Evolutionary conservation across 2,888 invertebrate genomes (phyloP), one percentile per base, ranked within the genome.

Genomic region (Rhogogaster chlorosoma): DNA sequence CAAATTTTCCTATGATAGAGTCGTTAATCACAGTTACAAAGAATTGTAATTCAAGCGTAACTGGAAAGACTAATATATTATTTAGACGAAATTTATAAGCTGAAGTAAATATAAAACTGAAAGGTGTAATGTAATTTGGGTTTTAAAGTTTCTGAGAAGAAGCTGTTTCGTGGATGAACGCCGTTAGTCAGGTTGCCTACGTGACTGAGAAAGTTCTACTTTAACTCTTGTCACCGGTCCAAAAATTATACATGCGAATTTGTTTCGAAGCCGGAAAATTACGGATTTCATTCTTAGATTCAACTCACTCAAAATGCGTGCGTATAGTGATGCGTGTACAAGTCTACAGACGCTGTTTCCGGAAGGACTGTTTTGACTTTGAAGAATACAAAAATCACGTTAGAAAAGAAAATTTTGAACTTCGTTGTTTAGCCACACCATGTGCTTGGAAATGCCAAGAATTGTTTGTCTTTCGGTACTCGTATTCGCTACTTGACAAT

Each of bases 381-480:
- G 38, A 22, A 9, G 29, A 53, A 61, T 12, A 57, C 6, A 26
- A 80, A 61, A 61, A n/a, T 22, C 10, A 38, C 38, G 61, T 18
- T 32, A 32, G 18, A 36, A 22, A 38, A 80, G 61, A 57, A 38
- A 38, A 26, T 38, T n/a, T 61, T 7, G 2, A 26, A 77, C 29
- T 49, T 0, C 18, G 22, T 2, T 49, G 38, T 80, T 26, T 38
- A 36, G 61, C 26, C 77, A n/a, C n/a, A 9, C 12, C n/a, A 80
- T 80, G 10, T 6, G 80, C 38, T 77, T 49, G 29, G 53, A 61
- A 61, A 80, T 61, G 57, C 80, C 80, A 80, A 80, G 80, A 80
- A 61, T 80, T 49, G 61, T 38, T 22, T 38, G 80, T 80, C 80
- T 61, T 80, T 80, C 80, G 22, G 22, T 57, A 36, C 32, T 57